phyloP scores from a whole-genome alignment of 2,113 vertebrate genomes.

The Aptenodytes forsteri region DNA sequence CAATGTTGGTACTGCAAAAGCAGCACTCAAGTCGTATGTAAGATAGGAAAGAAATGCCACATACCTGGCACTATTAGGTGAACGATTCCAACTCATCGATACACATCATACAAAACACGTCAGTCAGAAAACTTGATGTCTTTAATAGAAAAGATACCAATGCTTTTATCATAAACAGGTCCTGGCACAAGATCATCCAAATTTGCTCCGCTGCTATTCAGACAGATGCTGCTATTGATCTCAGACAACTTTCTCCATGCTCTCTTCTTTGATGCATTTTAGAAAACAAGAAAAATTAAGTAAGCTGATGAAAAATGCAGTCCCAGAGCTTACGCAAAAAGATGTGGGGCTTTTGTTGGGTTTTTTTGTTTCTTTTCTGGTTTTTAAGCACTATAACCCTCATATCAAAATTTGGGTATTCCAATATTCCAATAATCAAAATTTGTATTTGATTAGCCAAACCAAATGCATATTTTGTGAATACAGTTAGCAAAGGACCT shows the following conservation, averaged over 20 bases:
- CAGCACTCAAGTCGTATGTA: not conserved
- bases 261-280: not conserved
- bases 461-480: not conserved
- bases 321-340: not conserved
- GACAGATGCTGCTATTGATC: not conserved
- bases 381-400: not conserved
- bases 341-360: not conserved
- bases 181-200: not conserved
- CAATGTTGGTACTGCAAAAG: not conserved
- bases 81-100: not conserved
- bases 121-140: not conserved
- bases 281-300: not conserved
- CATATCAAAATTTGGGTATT: not conserved
- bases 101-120: fast-evolving
- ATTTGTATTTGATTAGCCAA: not conserved
- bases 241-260: not conserved
- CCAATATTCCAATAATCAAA: not conserved
- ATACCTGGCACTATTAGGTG: not conserved
- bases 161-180: not conserved
- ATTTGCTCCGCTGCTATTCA: not conserved
- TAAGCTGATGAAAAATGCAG: not conserved
- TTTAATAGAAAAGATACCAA: not conserved
- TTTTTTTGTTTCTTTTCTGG: not conserved
- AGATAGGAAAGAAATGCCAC: not conserved
- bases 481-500: not conserved